Conservation (phyloP, 2,113 vertebrate species). For the Vombatus ursinus region DNA sequence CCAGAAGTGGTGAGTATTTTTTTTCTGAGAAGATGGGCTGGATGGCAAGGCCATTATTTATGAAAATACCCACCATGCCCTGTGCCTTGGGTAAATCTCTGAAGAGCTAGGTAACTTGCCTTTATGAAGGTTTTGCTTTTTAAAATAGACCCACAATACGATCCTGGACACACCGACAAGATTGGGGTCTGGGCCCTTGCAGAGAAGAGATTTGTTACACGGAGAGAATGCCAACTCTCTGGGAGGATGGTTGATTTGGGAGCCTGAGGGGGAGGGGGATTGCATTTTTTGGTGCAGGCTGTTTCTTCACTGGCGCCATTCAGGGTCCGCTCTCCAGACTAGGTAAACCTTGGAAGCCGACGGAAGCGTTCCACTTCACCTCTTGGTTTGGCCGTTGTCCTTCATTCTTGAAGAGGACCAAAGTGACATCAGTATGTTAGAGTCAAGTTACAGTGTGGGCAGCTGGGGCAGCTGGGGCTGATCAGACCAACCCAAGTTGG, state of each 20-base stretch:
- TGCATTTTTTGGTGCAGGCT: too few species aligned
- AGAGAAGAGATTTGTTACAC: not conserved
- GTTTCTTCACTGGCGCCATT: not conserved
- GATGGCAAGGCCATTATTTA: not conserved
- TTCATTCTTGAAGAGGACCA: too few species aligned
- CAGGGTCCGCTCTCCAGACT: not conserved
- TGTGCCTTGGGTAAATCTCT: not conserved
- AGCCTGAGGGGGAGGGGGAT: too few species aligned
- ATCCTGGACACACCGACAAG: not conserved
- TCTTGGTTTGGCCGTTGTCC: too few species aligned
- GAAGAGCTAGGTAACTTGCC: not conserved
- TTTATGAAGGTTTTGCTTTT: slow-evolving; percentile 3
- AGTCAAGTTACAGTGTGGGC: too few species aligned
- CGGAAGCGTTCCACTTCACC: too few species aligned
- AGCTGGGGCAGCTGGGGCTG: too few species aligned
- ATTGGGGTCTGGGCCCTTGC: not conserved
- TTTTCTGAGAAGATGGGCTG: not conserved
- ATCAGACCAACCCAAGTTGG: too few species aligned
- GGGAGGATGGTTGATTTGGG: not conserved
- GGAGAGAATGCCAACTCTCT: not conserved
- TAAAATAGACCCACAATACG: not conserved
- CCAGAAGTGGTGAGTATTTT: slow-evolving; percentile 87
- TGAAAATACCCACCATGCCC: not conserved
- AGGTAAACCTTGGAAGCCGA: not conserved
- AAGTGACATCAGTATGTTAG: too few species aligned